Conservation (phyloP, 2,888 invertebrate genomes). For the Coecobrya sp. region DNA sequence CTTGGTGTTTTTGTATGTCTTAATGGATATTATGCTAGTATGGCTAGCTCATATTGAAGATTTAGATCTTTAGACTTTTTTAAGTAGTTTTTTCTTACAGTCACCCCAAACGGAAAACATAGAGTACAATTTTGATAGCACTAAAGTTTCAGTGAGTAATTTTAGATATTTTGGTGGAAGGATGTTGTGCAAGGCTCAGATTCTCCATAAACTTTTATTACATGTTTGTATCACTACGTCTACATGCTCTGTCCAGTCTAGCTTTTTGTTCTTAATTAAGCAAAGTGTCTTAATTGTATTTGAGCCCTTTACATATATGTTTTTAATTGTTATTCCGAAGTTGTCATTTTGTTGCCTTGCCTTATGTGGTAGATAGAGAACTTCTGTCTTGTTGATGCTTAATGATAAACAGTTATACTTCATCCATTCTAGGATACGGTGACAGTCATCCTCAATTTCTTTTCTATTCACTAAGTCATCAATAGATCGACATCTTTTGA, state of each 20-base stretch:
- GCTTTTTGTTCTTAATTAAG: neutral
- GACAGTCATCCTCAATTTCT: neutral
- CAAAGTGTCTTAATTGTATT: neutral
- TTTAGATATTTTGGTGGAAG: neutral
- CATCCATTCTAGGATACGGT: neutral
- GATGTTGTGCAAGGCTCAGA: neutral
- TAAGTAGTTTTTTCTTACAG: neutral
- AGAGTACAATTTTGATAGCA: neutral
- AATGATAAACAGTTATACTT: neutral
- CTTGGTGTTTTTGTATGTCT: neutral
- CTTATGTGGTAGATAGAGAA: neutral
- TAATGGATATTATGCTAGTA: neutral
- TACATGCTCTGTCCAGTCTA: neutral
- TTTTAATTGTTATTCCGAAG: neutral
- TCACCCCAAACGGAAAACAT: neutral
- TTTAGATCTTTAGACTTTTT: neutral
- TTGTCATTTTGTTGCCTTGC: neutral
- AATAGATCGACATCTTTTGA: neutral
- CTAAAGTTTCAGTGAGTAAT: neutral
- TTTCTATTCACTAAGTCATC: neutral
- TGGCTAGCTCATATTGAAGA: neutral
- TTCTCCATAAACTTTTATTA: neutral
- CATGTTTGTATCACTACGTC: neutral
- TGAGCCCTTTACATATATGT: neutral
- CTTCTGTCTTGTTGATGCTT: neutral